phyloP scores from a whole-genome alignment of 2,797 vertebrate genomes.

The Acanthornis magna region DNA sequence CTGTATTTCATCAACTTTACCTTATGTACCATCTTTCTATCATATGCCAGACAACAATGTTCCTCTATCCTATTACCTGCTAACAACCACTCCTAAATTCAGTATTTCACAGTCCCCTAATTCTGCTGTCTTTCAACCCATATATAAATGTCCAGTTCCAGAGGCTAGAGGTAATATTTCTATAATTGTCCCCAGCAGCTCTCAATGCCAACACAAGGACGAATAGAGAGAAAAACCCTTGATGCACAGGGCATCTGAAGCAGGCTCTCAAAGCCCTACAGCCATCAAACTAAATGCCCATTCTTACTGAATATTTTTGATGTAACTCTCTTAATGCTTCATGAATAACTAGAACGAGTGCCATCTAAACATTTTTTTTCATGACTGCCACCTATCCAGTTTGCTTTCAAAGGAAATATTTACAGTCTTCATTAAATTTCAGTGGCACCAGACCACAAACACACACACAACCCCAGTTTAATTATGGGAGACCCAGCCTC shows the following conservation, averaged over 20 bases:
- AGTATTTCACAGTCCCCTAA: not conserved
- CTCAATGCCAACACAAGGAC: not conserved
- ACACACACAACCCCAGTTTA: not conserved
- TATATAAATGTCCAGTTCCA: not conserved
- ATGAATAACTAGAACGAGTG: not conserved
- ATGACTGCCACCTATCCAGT: not conserved
- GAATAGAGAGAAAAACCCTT: not conserved
- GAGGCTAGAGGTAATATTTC: not conserved
- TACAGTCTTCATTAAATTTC: not conserved
- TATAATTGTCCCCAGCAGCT: not conserved
- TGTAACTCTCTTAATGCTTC: not conserved
- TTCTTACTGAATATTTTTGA: not conserved
- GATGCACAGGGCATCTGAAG: not conserved
- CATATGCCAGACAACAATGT: not conserved
- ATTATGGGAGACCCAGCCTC: not conserved
- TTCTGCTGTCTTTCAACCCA: slow-evolving; percentile 10
- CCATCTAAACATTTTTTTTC: not conserved
- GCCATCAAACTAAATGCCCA: not conserved
- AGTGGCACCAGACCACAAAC: not conserved
- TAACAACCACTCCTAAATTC: not conserved
- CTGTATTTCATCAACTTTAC: not conserved
- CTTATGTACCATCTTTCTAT: not conserved
- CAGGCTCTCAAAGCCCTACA: not conserved
- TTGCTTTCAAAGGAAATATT: not conserved
- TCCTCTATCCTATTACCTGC: not conserved